Conservation (phyloP, 2,797 vertebrate species). For the Vespertilio murinus region DNA sequence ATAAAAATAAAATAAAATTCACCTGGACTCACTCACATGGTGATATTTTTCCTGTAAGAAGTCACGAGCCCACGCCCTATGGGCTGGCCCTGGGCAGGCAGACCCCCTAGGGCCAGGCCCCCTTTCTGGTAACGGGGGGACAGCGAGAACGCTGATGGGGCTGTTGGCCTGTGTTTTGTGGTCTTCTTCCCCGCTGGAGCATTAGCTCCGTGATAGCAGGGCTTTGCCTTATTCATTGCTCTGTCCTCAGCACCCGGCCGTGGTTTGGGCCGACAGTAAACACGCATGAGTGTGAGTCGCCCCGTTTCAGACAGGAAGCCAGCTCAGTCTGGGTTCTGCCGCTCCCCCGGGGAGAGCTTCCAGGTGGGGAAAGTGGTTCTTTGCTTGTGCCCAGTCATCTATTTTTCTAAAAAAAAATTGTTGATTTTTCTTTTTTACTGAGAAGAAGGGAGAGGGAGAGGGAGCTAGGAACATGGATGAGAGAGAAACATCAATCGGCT, state of each 20-base stretch:
- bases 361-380: background rate
- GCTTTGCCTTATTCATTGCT: background rate
- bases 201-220: background rate
- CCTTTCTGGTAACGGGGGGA: too few species aligned
- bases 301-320: background rate
- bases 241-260: background rate
- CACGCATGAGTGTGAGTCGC: background rate
- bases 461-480: too few species aligned
- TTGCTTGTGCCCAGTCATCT: background rate
- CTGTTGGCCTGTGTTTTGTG: background rate
- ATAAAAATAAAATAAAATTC: too few species aligned
- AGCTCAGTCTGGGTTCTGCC: background rate
- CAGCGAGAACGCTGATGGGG: background rate
- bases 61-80: too few species aligned
- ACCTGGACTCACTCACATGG: too few species aligned
- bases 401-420: conserved; percentile 84
- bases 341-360: fast-evolving
- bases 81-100: too few species aligned
- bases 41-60: too few species aligned
- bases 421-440: too few species aligned
- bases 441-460: too few species aligned
- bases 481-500: too few species aligned
- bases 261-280: background rate
- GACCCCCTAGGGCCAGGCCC: too few species aligned
- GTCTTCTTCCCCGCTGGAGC: background rate